Percentiles rank a stretch among this genome's conserved stretches.
Evolutionary conservation across 1,140 invertebrate species (phyloP).

Genomic region (Samia ricini): DNA sequence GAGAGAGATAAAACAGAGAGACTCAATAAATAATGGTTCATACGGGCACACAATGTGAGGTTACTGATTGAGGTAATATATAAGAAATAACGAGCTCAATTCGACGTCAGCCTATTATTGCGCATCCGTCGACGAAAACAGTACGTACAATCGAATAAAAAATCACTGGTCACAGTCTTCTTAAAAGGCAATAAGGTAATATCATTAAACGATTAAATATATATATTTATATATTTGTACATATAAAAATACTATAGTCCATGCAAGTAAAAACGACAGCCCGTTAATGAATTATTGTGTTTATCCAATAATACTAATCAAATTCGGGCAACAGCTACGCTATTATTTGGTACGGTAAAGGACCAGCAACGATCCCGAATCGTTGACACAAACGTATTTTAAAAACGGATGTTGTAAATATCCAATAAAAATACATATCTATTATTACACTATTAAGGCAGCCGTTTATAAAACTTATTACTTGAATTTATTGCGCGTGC

Average conservation of each 20-base stretch:
- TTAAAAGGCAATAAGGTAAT: too few relatives aligned
- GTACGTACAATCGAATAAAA: neutral
- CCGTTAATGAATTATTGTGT: too few relatives aligned
- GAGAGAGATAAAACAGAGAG: too few relatives aligned
- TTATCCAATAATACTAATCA: too few relatives aligned
- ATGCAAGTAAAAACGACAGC: too few relatives aligned
- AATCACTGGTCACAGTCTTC: slow-evolving; percentile 1
- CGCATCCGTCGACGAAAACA: neutral
- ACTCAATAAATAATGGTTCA: slow-evolving; percentile 52
- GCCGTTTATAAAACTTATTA: slow-evolving; percentile 30
- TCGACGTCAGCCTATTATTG: slow-evolving; percentile 10
- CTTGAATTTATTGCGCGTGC: slow-evolving; percentile 31
- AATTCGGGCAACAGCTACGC: slow-evolving; percentile 42
- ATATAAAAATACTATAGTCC: too few relatives aligned
- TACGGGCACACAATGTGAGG: slow-evolving; percentile 54
- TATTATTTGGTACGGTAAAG: slow-evolving; percentile 69
- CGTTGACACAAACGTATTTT: slow-evolving; percentile 25
- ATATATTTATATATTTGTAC: neutral
- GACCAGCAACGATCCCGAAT: slow-evolving; percentile 22
- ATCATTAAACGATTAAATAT: neutral
- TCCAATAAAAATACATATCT: slow-evolving; percentile 39
- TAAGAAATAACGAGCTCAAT: slow-evolving; percentile 48
- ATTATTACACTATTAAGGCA: slow-evolving; percentile 42
- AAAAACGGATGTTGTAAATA: slow-evolving; percentile 33
- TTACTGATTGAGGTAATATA: slow-evolving; percentile 64